Evolutionary conservation across 2,797 vertebrate genomes (phyloP).

Genomic region (Anguilla marmorata): DNA sequence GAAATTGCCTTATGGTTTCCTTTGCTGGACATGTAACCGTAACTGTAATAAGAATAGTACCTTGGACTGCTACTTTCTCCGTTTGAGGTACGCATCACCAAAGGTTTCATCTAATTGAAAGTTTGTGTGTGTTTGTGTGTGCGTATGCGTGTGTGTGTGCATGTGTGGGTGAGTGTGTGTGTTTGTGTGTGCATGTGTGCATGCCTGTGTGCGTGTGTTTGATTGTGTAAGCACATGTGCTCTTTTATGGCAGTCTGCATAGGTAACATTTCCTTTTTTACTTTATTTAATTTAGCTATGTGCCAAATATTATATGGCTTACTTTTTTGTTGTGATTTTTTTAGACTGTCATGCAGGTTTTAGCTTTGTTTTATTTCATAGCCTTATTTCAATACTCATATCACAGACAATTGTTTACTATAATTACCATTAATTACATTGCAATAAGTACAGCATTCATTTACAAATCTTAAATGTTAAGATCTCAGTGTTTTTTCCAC

Average conservation of each 20-base stretch:
- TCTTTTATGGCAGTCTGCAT: slow-evolving; percentile 10
- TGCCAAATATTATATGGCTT: slow-evolving; percentile 18
- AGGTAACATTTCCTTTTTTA: neutral
- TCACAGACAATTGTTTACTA: neutral
- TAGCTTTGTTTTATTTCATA: neutral
- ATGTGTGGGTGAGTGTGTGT: neutral
- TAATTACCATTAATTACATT: too few species aligned
- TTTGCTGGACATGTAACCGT: slow-evolving; percentile 48
- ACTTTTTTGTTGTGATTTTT: slow-evolving; percentile 13
- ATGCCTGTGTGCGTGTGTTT: neutral
- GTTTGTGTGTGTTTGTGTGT: neutral
- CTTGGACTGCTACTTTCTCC: slow-evolving; percentile 46
- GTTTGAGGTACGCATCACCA: slow-evolving; percentile 40
- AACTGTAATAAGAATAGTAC: slow-evolving; percentile 47
- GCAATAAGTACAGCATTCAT: too few species aligned
- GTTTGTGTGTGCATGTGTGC: neutral
- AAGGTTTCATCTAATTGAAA: slow-evolving; percentile 43
- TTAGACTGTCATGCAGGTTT: neutral
- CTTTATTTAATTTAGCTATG: slow-evolving; percentile 1
- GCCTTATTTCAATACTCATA: neutral
- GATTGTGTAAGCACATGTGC: neutral
- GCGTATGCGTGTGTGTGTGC: neutral
- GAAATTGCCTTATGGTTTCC: slow-evolving; percentile 58
- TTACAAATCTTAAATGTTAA: neutral
- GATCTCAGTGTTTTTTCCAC: neutral